phyloP scores from a whole-genome alignment of 2,113 vertebrate genomes.

The Campylorhamphus procurvoides region DNA sequence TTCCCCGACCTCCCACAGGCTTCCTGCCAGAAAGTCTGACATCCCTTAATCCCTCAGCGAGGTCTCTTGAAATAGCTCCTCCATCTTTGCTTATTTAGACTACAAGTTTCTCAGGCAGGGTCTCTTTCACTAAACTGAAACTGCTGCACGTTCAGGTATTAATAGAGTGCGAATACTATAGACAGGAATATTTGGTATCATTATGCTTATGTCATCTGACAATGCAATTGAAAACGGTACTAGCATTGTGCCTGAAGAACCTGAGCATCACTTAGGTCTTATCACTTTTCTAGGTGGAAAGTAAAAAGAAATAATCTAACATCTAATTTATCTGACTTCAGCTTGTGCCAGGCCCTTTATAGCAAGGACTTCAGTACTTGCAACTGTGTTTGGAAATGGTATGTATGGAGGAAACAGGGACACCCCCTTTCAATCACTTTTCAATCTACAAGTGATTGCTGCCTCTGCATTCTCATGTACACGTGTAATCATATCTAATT shows the following conservation, averaged over 20 bases:
- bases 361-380: not conserved
- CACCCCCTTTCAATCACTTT: not conserved
- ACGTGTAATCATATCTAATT: not conserved
- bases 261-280: not conserved
- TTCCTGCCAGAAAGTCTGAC: conserved; percentile 46
- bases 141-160: not conserved
- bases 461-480: not conserved
- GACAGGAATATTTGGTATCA: not conserved
- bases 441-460: not conserved
- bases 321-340: not conserved
- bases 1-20: conserved; percentile 6
- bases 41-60: not conserved
- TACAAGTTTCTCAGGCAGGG: not conserved
- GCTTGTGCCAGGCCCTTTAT: not conserved
- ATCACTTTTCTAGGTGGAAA: not conserved
- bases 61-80: not conserved
- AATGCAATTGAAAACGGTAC: not conserved
- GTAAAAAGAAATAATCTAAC: not conserved
- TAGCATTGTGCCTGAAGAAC: not conserved
- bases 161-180: not conserved
- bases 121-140: not conserved
- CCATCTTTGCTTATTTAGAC: conserved; percentile 26
- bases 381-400: not conserved
- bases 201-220: not conserved
- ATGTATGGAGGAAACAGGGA: not conserved